These are phyloP conservation scores for Pholis gunnellus DNA, from an alignment of 2,113 vertebrate species.

Conservation along the genomic window DNA sequence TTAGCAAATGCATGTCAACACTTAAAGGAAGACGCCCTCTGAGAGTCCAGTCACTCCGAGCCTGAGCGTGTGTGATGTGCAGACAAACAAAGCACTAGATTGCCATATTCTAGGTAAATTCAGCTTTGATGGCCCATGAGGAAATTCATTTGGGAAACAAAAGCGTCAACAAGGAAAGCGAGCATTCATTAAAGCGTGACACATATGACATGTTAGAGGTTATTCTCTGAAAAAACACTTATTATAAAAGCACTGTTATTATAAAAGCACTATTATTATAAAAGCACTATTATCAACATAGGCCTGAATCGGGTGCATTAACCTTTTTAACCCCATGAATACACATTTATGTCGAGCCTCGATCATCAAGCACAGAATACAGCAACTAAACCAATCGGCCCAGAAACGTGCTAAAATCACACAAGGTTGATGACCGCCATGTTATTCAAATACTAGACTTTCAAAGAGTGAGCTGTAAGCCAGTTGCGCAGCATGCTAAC, in stretches of 20 bases:
- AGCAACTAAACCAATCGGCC: slow-evolving; percentile 29
- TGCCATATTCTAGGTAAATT: neutral
- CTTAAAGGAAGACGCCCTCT: slow-evolving; percentile 1
- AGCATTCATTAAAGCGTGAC: slow-evolving; percentile 37
- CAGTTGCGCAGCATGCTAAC: neutral
- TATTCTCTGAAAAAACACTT: slow-evolving; percentile 36
- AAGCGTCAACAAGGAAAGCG: slow-evolving; percentile 37
- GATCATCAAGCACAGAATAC: slow-evolving; percentile 26
- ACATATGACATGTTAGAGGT: slow-evolving; percentile 41
- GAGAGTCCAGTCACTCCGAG: neutral
- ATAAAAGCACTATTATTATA: slow-evolving; percentile 53
- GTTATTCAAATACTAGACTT: slow-evolving; percentile 18
- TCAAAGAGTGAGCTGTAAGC: slow-evolving; percentile 1
- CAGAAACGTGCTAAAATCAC: slow-evolving; percentile 22
- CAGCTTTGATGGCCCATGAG: slow-evolving; percentile 5
- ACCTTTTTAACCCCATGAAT: slow-evolving; percentile 54
- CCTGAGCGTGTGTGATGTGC: neutral
- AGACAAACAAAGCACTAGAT: neutral
- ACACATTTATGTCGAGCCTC: slow-evolving; percentile 28
- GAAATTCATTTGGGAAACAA: slow-evolving; percentile 41
- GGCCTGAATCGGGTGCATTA: slow-evolving; percentile 52
- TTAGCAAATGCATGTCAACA: slow-evolving; percentile 17
- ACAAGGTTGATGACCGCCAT: neutral
- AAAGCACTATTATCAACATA: slow-evolving; percentile 53
- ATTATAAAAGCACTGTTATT: slow-evolving; percentile 53